Evolutionary conservation across 2,888 invertebrate genomes (phyloP).

Genomic region (Aromia moschata): DNA sequence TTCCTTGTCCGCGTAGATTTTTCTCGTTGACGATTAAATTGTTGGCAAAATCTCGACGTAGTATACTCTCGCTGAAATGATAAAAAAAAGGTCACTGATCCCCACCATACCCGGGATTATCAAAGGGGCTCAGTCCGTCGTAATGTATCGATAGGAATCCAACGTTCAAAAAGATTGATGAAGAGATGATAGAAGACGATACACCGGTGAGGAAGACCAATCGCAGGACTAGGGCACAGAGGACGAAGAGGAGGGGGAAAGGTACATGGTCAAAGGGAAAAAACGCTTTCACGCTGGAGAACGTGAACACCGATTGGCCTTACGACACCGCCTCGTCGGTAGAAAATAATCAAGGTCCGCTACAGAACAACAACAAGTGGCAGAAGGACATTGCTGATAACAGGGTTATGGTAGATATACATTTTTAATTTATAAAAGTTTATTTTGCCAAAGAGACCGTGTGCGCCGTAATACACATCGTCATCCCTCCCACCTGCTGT

Average conservation of each 20-base stretch:
- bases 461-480: too few relatives aligned
- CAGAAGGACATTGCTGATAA: too few relatives aligned
- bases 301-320: constrained; percentile 33
- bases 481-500: too few relatives aligned
- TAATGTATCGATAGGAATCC: background rate
- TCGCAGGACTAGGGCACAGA: constrained; percentile 55
- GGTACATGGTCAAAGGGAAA: constrained; percentile 49
- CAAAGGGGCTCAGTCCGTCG: background rate
- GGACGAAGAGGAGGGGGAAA: constrained; percentile 56
- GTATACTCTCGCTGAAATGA: too few relatives aligned
- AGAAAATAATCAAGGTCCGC: constrained; percentile 33
- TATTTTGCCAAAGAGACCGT: too few relatives aligned
- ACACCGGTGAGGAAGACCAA: constrained; percentile 47
- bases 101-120: constrained; percentile 9
- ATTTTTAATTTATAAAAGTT: too few relatives aligned
- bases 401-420: constrained; percentile 33
- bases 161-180: too few relatives aligned
- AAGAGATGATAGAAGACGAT: constrained; percentile 48
- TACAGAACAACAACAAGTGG: constrained; percentile 43
- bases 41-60: too few relatives aligned
- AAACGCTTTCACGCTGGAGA: constrained; percentile 31
- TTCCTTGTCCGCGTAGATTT: too few relatives aligned
- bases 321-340: constrained; percentile 35
- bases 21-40: too few relatives aligned
- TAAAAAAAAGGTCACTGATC: constrained; percentile 20